Base-by-base conservation (phyloP, 2,113 vertebrate genomes). In the Tetraodon nigroviridis region DNA sequence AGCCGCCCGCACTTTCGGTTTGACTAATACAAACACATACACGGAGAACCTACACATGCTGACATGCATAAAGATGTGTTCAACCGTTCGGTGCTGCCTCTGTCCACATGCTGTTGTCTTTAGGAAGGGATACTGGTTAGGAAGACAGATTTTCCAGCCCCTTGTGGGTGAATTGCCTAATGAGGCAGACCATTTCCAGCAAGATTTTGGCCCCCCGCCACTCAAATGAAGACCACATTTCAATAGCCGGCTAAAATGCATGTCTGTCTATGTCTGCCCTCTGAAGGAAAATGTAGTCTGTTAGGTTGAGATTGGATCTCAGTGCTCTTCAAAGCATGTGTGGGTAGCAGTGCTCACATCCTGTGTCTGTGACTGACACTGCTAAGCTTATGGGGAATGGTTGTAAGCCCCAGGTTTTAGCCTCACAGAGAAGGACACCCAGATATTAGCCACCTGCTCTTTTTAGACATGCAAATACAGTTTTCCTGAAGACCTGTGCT, bases 201-300 rank as follows among this genome's bases (percentile, higher is more conserved):
- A 81, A 76, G 68, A 62, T 79, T 74, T 83, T 89, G 86, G 89
- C 88, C 67, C 71, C 51, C 42, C 60, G 86, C 88, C 87, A 87
- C 78, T 71, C 60, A 83, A 89, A 88, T 82, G 71, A 87, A 86
- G 83, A 83, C 82, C 88, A 86, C 63, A 84, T 89, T 86, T 86
- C 78, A 83, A 78, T 64, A 81, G 80, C 79, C 74, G 81, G 58
- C 75, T 78, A 71, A 84, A 81, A 57, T 76, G 77, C 73, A 80
- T 83, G 29, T 19, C 52, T 51, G 84, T 81, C 79, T 78, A 62
- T 18, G 20, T 69, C 77, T 80, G 74, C 76, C 68, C 65, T 82
- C 73, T 63, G 65, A 82, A 76, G 79, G 73, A 73, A 81, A 79
- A 76, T 71, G 67, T 64, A 61, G 78, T 71, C 77, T 74, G 83